Conservation (phyloP, 2,113 vertebrate genomes). For the Protomyctophum bolini region DNA sequence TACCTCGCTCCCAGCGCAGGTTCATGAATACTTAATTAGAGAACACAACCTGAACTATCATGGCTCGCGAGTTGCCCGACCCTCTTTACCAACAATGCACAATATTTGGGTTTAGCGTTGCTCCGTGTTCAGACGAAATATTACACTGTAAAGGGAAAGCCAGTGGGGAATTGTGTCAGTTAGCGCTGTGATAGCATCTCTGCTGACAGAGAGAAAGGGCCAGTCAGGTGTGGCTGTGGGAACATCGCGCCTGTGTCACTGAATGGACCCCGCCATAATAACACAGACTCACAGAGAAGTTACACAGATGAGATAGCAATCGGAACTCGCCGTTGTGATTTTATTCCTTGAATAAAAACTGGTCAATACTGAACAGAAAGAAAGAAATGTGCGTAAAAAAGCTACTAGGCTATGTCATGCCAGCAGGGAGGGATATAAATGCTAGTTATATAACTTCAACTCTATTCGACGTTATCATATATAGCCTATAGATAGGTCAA, state of each 20-base stretch:
- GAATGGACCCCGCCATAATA: slow-evolving; percentile 47
- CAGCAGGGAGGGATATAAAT: too few species aligned
- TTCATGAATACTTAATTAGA: slow-evolving; percentile 82
- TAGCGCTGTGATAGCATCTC: slow-evolving; percentile 64
- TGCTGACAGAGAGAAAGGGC: slow-evolving; percentile 39
- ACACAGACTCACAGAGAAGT: slow-evolving; percentile 15
- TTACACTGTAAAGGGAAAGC: slow-evolving; percentile 49
- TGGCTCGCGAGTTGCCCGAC: slow-evolving; percentile 56
- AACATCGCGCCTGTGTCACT: slow-evolving; percentile 62
- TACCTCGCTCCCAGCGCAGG: slow-evolving; percentile 60
- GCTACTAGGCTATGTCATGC: too few species aligned
- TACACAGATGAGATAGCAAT: slow-evolving; percentile 54
- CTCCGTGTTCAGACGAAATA: slow-evolving; percentile 63
- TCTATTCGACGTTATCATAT: too few species aligned
- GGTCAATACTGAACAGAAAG: not conserved
- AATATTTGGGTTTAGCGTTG: slow-evolving; percentile 56
- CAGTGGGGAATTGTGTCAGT: slow-evolving; percentile 65
- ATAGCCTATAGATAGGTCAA: too few species aligned
- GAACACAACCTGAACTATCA: slow-evolving; percentile 62
- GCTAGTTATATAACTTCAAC: too few species aligned
- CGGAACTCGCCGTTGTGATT: slow-evolving; percentile 28
- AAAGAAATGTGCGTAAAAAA: not conserved
- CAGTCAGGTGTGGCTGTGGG: slow-evolving; percentile 68
- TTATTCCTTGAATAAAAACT: slow-evolving; percentile 7
- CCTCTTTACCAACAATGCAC: slow-evolving; percentile 58